These are phyloP conservation scores for Mythimna lalbum DNA, from an alignment of 2,888 invertebrate genomes.

Conservation along the genomic window DNA sequence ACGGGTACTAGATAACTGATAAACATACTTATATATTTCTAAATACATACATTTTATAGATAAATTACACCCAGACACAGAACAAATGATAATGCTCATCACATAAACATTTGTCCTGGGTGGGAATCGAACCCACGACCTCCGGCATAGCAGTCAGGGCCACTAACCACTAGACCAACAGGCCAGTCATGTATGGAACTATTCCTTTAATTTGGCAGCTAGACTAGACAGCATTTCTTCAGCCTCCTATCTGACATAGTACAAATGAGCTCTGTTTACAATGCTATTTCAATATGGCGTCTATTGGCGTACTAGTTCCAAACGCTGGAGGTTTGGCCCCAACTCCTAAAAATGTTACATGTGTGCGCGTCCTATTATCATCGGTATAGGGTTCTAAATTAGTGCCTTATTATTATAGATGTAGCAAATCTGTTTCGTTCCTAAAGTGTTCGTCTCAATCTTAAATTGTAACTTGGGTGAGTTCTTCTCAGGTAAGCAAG, in stretches of 20 bases:
- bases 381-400: slow-evolving; percentile 41
- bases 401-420: slow-evolving; percentile 16
- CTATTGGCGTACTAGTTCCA: slow-evolving; percentile 11
- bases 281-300: slow-evolving; percentile 28
- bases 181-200: too few relatives aligned
- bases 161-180: too few relatives aligned
- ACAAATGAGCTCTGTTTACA: slow-evolving; percentile 26
- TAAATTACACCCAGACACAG: too few relatives aligned
- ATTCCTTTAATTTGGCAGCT: background rate
- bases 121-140: too few relatives aligned
- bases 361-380: slow-evolving; percentile 46
- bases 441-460: slow-evolving; percentile 12
- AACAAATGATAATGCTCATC: too few relatives aligned
- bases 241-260: slow-evolving; percentile 10
- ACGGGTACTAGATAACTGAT: too few relatives aligned
- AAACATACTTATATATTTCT: too few relatives aligned
- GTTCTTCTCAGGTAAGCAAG: slow-evolving; percentile 54
- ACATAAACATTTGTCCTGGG: too few relatives aligned
- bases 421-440: slow-evolving; percentile 32
- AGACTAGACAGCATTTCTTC: slow-evolving; percentile 25
- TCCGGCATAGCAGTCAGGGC: too few relatives aligned
- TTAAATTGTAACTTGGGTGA: slow-evolving; percentile 13
- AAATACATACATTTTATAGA: too few relatives aligned
- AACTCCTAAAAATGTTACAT: slow-evolving; percentile 72
- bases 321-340: slow-evolving; percentile 36